Base-by-base conservation (phyloP, 2,113 vertebrate species). In the Opisthocomus hoazin region DNA sequence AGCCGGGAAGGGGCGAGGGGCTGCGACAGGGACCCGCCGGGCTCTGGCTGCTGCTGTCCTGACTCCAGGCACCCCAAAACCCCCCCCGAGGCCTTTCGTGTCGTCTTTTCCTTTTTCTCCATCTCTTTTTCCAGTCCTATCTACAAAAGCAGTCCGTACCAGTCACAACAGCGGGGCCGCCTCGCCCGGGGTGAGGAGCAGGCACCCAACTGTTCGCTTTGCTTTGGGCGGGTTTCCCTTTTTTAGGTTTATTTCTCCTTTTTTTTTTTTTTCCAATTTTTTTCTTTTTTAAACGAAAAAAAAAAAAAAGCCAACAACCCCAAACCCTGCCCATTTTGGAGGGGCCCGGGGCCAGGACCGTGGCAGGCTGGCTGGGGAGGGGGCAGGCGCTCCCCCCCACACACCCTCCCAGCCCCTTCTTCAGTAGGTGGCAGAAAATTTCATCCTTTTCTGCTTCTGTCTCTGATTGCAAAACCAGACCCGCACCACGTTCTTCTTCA, bases 391-490 rank as follows among this genome's bases (percentile, higher is more conserved):
- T 7, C 8, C 29, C 32, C 22, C 29, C 4, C 29, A 12, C 0
- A 39, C 4, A 24, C 82, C 89, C 76, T 64, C 89, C 84, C 66
- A 73, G 39, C 50, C 76, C 68, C 27, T 37, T 84, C 58, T 63
- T 98, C 94, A 99, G 97, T 99, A 99, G 82, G 99, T 98, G n/a
- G 99, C 99, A 74, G 99, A 99, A 97, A 99, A 99, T 97, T 99
- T 99, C 99, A 99, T 99, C 89, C 99, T 96, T 98, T 99, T 99
- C 98, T 99, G 99, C 96, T 99, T 99, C 97, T 99, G 99, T 98
- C 99, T 98, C 97, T 99, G 99, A 95, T 99, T 99, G 97, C 99
- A 99, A 97, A 99, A 99, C 99, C 99, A 99, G 77, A 99, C 99
- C 54, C 99, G 98, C 80, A 99, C 99, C 96, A 99, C 99, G 94